These are phyloP conservation scores for Theodoxus fluviatilis DNA, from an alignment of 2,888 invertebrate genomes.

Conservation along the genomic window DNA sequence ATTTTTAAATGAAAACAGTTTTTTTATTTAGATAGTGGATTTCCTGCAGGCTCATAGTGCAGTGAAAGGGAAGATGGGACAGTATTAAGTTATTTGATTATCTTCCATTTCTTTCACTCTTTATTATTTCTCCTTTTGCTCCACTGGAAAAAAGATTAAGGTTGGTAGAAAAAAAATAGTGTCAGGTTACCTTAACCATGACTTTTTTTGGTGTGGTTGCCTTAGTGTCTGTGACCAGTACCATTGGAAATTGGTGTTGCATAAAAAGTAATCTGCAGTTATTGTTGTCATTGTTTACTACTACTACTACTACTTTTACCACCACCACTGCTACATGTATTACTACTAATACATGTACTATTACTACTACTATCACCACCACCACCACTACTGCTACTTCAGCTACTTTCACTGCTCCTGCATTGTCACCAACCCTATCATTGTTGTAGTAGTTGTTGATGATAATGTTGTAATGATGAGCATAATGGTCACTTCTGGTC, in stretches of 20 bases:
- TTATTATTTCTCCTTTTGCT: neutral
- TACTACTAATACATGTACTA: slow-evolving; percentile 17
- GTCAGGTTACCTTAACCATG: too few species aligned
- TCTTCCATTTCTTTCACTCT: neutral
- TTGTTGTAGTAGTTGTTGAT: neutral
- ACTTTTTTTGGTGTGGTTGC: too few species aligned
- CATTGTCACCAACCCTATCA: neutral
- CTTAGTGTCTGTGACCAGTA: too few species aligned
- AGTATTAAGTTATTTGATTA: neutral
- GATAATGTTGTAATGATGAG: too few species aligned
- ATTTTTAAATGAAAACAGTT: too few species aligned
- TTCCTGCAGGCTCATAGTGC: neutral
- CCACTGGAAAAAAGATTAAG: too few species aligned
- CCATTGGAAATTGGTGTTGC: too few species aligned
- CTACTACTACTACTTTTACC: slow-evolving; percentile 16
- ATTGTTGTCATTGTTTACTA: too few species aligned
- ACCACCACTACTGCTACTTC: neutral
- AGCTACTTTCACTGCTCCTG: neutral
- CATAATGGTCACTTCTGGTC: too few species aligned
- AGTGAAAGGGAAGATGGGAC: neutral
- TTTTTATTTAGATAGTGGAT: neutral
- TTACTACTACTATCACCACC: slow-evolving; percentile 10
- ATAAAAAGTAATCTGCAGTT: too few species aligned
- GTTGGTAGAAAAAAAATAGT: too few species aligned
- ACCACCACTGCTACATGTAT: slow-evolving; percentile 11